phyloP scores from a whole-genome alignment of 2,888 invertebrate genomes.

The Drosophila nr. fundita region DNA sequence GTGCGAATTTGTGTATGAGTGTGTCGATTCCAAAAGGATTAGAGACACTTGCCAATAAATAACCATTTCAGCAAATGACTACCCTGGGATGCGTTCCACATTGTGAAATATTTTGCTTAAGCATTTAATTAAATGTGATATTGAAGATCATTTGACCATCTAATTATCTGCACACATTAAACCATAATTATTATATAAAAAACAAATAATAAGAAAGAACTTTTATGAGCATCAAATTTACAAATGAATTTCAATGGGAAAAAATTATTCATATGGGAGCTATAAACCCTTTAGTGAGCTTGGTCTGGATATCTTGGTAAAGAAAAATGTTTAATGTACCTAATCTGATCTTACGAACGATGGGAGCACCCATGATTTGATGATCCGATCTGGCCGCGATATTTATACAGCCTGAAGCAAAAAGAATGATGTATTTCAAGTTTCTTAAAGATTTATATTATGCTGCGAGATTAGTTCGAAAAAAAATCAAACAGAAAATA shows the following conservation, averaged over 20 bases:
- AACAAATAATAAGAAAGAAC: background rate
- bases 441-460: too few species aligned
- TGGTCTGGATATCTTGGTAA: background rate
- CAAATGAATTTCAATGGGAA: background rate
- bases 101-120: slow-evolving; percentile 17
- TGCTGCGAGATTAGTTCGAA: too few species aligned
- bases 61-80: background rate
- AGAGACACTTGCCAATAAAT: slow-evolving; percentile 17
- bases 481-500: too few species aligned
- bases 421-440: too few species aligned
- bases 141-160: background rate
- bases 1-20: slow-evolving; percentile 1
- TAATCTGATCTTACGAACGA: background rate
- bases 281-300: background rate
- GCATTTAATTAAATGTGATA: slow-evolving; percentile 18
- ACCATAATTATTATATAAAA: background rate
- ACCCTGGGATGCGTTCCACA: background rate
- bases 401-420: too few species aligned
- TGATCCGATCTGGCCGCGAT: background rate
- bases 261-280: background rate
- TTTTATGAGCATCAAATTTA: background rate
- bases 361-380: background rate
- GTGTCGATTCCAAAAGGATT: slow-evolving; percentile 39
- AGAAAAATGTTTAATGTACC: background rate
- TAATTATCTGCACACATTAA: background rate